Base-by-base conservation (phyloP, 2,113 vertebrate species). In the Sylvia atricapilla region DNA sequence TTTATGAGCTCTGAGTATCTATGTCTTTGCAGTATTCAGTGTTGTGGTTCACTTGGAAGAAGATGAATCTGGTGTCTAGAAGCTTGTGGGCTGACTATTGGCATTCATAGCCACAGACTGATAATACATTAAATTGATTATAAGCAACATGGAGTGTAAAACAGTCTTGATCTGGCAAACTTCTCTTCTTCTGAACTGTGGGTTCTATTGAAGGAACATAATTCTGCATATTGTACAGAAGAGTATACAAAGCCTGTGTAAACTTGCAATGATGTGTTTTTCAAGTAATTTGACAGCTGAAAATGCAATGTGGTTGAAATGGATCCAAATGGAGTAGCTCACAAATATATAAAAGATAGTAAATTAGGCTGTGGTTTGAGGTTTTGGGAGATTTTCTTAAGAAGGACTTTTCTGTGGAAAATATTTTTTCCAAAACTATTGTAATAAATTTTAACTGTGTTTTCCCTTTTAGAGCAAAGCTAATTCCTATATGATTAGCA, bases 81-180 rank as follows among this genome's bases (percentile, higher is more conserved):
- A 83, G 55, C 41, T 69, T 94, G 88, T 95, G 93, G 93, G 72
- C 72, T 94, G 62, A 88, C 43, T 81, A 44, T 28, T 77, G 76
- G 35, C 63, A 89, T 84, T 91, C 10, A 3, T 62, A 89, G 67
- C 44, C 56, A 3, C 79, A 83, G 60, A 75, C 0, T 22, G 39
- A 73, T 70, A 39, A 89, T 70, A n/a, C 31, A 67, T 78, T 87
- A 95, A 89, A 89, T 62, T 82, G 67, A 86, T 92, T 59, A 46
- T 28, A 79, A 60, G 53, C n/a, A 92, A 74, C 35, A n/a, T 19
- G 28, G 25, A 85, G 35, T 47, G 11, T 28, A 66, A 91, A 70
- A 50, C 30, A 49, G 50, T 73, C 25, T 35, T 43, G 62, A 77
- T 58, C 37, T 41, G 87, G 56, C n/a, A 58, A 89, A 58, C 10